A percentile compares a stretch with the other conserved stretches of the same genome.
phyloP scores from a whole-genome alignment of 2,888 invertebrate genomes.

The Alloplasta piceator region DNA sequence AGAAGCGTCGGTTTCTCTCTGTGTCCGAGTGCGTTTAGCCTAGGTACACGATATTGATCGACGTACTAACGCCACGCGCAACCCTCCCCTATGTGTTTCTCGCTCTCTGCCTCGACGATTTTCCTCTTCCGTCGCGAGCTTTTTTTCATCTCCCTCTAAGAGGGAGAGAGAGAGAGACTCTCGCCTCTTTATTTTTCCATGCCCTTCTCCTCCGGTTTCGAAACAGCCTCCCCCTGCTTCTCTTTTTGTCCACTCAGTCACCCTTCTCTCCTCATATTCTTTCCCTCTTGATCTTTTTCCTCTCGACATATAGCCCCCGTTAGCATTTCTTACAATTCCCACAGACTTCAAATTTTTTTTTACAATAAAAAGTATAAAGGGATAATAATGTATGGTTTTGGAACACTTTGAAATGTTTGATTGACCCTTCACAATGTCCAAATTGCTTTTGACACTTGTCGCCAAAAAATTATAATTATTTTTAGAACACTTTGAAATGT shows the following conservation, averaged over 20 bases:
- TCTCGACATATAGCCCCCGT: no score
- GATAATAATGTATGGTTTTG: no score
- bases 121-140: conserved; percentile 26
- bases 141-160: conserved; percentile 40
- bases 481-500: no score
- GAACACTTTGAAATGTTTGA: no score
- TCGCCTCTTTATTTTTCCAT: conserved; percentile 1
- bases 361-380: no score
- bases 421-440: no score
- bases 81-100: conserved; percentile 56
- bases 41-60: conserved; percentile 78
- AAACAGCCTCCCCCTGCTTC: conserved; percentile 27
- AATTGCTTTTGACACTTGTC: no score
- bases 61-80: conserved; percentile 69
- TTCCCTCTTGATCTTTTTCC: neutral
- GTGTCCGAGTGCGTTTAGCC: conserved; percentile 78
- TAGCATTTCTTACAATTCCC: no score
- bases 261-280: conserved; percentile 33
- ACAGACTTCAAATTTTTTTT: no score
- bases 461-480: no score
- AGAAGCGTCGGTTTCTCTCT: conserved; percentile 59
- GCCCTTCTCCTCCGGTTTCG: conserved; percentile 40
- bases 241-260: conserved; percentile 35
- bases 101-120: conserved; percentile 54
- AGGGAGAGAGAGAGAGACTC: neutral